phyloP scores from a whole-genome alignment of 1,140 invertebrate genomes.

The Drosophila ohnishii region DNA sequence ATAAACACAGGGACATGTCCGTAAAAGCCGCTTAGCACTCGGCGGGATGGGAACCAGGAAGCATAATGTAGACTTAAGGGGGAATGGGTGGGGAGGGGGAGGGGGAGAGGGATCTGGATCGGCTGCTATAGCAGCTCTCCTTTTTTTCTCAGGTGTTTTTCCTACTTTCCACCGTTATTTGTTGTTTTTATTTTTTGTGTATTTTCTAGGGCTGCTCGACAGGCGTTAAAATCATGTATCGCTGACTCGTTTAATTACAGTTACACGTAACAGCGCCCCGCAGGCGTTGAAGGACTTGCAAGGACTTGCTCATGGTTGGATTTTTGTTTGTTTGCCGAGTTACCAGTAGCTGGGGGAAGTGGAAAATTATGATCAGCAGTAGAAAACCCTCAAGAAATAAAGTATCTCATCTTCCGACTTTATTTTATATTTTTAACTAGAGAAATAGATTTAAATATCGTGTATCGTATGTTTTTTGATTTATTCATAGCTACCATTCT shows the following conservation, averaged over 20 bases:
- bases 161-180: constrained; percentile 30
- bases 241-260: constrained; percentile 79
- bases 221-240: constrained; percentile 80
- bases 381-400: too few relatives aligned
- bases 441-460: background rate
- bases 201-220: constrained; percentile 53
- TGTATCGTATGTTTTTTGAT: background rate
- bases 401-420: too few relatives aligned
- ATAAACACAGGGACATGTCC: constrained; percentile 64
- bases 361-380: background rate
- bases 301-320: constrained; percentile 2
- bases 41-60: constrained; percentile 18
- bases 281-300: constrained; percentile 2
- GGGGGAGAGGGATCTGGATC: constrained; percentile 13
- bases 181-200: constrained; percentile 14
- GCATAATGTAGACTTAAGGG: constrained; percentile 65
- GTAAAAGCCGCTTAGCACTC: constrained; percentile 75
- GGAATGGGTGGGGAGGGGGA: constrained; percentile 13
- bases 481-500: background rate
- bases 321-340: background rate
- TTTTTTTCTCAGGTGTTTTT: constrained; percentile 35
- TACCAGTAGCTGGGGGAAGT: background rate
- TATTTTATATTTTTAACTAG: too few relatives aligned
- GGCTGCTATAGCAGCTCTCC: constrained; percentile 6
- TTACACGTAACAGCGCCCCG: constrained; percentile 68